These are phyloP conservation scores for Crossocerus cetratus DNA, from an alignment of 2,888 invertebrate species.

Conservation along the genomic window DNA sequence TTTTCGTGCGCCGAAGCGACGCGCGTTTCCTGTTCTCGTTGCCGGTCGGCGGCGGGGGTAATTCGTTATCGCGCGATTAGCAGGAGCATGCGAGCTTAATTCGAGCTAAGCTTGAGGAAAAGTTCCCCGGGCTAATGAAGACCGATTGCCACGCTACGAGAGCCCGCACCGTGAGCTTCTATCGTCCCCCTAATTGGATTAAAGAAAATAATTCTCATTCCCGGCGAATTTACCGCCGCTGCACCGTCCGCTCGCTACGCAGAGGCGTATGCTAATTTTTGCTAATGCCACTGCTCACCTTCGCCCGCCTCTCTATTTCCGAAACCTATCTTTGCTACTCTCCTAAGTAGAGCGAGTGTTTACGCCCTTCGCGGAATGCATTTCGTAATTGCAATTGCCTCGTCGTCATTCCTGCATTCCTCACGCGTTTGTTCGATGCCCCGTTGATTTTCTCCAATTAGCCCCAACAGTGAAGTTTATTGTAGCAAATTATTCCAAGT, in stretches of 20 bases:
- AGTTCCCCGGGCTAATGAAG: conserved; percentile 64
- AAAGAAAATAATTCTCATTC: conserved; percentile 63
- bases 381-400: too few species aligned
- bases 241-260: conserved; percentile 37
- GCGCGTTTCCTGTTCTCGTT: conserved; percentile 10
- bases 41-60: conserved; percentile 27
- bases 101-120: conserved; percentile 62
- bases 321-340: too few species aligned
- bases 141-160: conserved; percentile 58
- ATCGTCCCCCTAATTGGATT: conserved; percentile 62
- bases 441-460: too few species aligned
- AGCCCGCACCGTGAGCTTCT: conserved; percentile 57
- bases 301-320: too few species aligned
- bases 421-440: too few species aligned
- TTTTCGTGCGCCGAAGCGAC: conserved; percentile 8
- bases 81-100: conserved; percentile 64
- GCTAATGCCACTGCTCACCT: conserved; percentile 43
- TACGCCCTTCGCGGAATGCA: too few species aligned
- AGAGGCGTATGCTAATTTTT: conserved; percentile 58
- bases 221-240: conserved; percentile 48
- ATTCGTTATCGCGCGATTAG: conserved; percentile 69
- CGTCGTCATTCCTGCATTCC: too few species aligned
- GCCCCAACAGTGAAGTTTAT: too few species aligned
- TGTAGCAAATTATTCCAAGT: too few species aligned
- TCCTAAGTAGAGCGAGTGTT: too few species aligned